These are phyloP conservation scores for Fabriciana adippe DNA, from an alignment of 2,888 invertebrate species.

Conservation along the genomic window DNA sequence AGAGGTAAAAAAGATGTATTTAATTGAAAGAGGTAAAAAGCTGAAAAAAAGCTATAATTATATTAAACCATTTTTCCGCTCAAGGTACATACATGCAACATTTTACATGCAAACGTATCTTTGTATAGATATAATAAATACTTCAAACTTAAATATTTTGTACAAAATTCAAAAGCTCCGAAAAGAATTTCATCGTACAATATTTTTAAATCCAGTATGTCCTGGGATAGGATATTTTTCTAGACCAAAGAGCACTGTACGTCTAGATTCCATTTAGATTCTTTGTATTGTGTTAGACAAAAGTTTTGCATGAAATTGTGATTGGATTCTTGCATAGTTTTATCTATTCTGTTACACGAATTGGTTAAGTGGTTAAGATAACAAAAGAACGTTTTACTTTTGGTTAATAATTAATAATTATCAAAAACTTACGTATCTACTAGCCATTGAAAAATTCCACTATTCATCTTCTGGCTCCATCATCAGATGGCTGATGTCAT, in stretches of 20 bases:
- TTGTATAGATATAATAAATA: slow-evolving; percentile 11
- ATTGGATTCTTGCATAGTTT: slow-evolving; percentile 18
- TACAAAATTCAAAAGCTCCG: slow-evolving; percentile 9
- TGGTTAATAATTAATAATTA: neutral
- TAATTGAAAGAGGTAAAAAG: too few relatives aligned
- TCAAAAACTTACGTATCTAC: too few relatives aligned
- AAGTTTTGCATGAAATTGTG: slow-evolving; percentile 15
- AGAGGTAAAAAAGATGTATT: too few relatives aligned
- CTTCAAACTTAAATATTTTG: slow-evolving; percentile 13
- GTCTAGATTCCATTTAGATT: slow-evolving; percentile 29
- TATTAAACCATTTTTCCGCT: too few relatives aligned
- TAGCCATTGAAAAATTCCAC: too few relatives aligned
- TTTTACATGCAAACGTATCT: neutral
- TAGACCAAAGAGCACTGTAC: slow-evolving; percentile 24
- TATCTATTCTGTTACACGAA: slow-evolving; percentile 12
- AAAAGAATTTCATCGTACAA: slow-evolving; percentile 12
- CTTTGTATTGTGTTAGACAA: slow-evolving; percentile 18
- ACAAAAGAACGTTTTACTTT: neutral
- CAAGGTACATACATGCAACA: too few relatives aligned
- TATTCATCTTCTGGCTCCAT: too few relatives aligned
- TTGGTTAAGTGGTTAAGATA: slow-evolving; percentile 1
- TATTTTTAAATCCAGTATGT: slow-evolving; percentile 22
- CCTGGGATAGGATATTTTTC: slow-evolving; percentile 22
- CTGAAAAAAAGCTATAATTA: too few relatives aligned
- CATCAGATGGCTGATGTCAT: too few relatives aligned